Conservation (phyloP, 2,888 invertebrate genomes). For the Allacma fusca region DNA sequence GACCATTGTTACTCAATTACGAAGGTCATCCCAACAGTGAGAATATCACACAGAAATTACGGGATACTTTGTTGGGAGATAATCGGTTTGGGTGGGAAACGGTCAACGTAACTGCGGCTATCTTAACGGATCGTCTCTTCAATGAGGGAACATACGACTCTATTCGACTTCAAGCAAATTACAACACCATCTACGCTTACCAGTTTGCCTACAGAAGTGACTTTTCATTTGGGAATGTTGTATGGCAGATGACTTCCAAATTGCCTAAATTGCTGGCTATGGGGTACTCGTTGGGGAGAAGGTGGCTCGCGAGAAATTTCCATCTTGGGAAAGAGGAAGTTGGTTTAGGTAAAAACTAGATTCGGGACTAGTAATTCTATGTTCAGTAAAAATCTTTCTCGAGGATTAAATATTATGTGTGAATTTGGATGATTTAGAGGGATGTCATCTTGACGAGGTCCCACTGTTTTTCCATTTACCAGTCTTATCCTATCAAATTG, state of each 20-base stretch:
- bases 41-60: slow-evolving; percentile 44
- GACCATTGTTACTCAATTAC: slow-evolving; percentile 50
- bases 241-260: slow-evolving; percentile 4
- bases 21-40: slow-evolving; percentile 47
- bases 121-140: slow-evolving; percentile 14
- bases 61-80: background rate
- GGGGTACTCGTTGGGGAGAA: slow-evolving; percentile 9
- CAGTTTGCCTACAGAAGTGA: slow-evolving; percentile 11
- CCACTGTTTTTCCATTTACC: slow-evolving; percentile 40
- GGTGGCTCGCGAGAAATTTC: slow-evolving; percentile 18
- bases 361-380: no score
- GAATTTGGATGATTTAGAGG: background rate
- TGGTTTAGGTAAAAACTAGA: background rate
- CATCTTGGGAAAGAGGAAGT: no score
- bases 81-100: background rate
- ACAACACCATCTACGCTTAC: slow-evolving; percentile 13
- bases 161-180: background rate
- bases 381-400: no score
- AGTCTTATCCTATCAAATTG: slow-evolving; percentile 45
- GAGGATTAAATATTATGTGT: no score
- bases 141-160: slow-evolving; percentile 4
- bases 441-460: slow-evolving; percentile 40
- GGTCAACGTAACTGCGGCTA: background rate
- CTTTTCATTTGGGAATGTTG: slow-evolving; percentile 17
- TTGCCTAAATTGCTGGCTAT: slow-evolving; percentile 15